Evolutionary conservation across 2,888 invertebrate species (phyloP), one percentile per base, ranked within the genome.

Genomic region (Amphimallon solstitiale): DNA sequence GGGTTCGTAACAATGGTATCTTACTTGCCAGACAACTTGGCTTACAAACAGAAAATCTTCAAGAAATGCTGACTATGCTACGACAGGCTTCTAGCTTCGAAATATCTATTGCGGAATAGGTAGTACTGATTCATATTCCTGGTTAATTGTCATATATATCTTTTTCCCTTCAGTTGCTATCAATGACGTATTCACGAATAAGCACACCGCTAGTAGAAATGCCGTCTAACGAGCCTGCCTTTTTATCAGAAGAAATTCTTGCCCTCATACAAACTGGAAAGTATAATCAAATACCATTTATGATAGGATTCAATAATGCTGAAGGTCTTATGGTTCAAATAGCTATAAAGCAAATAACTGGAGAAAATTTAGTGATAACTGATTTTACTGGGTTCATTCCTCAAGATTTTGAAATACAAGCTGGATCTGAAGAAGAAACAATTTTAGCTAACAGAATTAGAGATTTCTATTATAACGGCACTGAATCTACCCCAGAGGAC

Each of bases 251-350:
- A 21, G 52, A 48, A 45, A 51, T 64, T 2, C 29, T 63, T 15
- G 48, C 63, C 5, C 29, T 72, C 12, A 62, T 72, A 9, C 17
- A 52, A 29, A 52, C 62, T 6, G 70, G 67, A n/a, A 62, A 67
- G 15, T 69, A 63, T 45, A 70, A 54, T 17, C 66, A 71, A 23
- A 59, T 71, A 6, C 65, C 72, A 1, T 56, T 65, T 15, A 59
- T 72, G 29, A 38, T 68, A 3, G 72, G 72, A 17, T 70, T 67
- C 43, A 71, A 69, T 34, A 63, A 68, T 17, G 67, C 64, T 12
- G 72, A 72, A 23, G 61, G 67, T 2, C 56, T 72, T 10, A 43
- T 70, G 6, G 52, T 62, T 23, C 63, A 71, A 52, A 59, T 66
- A 1, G 10, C 62, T 12, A 17, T 14, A 14, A 38, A 54, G 35